phyloP scores from a whole-genome alignment of 2,113 vertebrate species.

The Sander lucioperca region DNA sequence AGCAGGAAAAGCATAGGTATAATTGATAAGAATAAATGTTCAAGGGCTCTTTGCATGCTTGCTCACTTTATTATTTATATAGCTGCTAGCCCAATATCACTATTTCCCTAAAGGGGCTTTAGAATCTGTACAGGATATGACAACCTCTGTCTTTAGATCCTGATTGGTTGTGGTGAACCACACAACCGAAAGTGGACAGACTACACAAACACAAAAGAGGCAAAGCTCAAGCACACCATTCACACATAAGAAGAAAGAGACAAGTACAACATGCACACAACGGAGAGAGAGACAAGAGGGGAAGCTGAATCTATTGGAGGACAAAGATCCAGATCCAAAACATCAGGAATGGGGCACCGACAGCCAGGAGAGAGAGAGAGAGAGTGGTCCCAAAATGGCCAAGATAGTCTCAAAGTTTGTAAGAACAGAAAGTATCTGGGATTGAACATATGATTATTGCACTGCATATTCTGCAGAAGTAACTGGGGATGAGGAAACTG shows the following conservation, averaged over 20 bases:
- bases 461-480: not conserved
- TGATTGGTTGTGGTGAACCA: not conserved
- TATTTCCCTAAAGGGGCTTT: too few relatives aligned
- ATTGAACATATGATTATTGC: not conserved
- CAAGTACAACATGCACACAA: not conserved
- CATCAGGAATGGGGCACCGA: not conserved
- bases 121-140: too few relatives aligned
- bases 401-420: not conserved
- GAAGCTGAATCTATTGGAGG: not conserved
- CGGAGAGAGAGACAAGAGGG: not conserved
- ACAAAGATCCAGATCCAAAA: slow-evolving; percentile 8
- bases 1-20: too few relatives aligned
- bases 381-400: not conserved
- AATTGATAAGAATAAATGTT: too few relatives aligned
- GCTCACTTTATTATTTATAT: too few relatives aligned
- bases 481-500: not conserved
- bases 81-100: too few relatives aligned
- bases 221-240: not conserved
- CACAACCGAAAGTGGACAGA: not conserved
- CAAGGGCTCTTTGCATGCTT: too few relatives aligned
- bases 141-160: too few relatives aligned
- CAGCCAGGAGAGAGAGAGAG: not conserved
- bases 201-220: not conserved
- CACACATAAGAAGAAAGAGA: not conserved
- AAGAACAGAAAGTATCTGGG: not conserved